These are phyloP conservation scores for Drosophila guanche DNA, from an alignment of 1,140 invertebrate genomes.

Conservation along the genomic window DNA sequence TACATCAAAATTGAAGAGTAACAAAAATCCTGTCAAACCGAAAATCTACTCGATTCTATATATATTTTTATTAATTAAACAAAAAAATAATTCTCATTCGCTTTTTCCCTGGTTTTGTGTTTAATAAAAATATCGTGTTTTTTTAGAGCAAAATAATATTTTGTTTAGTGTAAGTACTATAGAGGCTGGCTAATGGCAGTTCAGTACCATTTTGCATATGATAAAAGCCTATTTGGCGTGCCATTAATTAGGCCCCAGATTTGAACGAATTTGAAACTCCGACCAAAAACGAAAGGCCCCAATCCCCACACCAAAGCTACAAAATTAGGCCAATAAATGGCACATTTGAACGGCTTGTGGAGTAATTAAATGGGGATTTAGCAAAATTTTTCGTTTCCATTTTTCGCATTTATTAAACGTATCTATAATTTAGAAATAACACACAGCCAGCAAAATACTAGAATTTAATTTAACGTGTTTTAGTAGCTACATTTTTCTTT, in stretches of 20 bases:
- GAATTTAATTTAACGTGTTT: neutral
- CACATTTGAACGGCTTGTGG: neutral
- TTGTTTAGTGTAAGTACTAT: slow-evolving; percentile 35
- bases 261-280: slow-evolving; percentile 20
- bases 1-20: too few relatives aligned
- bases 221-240: slow-evolving; percentile 50
- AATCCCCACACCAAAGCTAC: neutral
- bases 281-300: too few relatives aligned
- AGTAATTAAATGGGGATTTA: slow-evolving; percentile 42
- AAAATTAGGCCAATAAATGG: slow-evolving; percentile 18
- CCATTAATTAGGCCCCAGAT: slow-evolving; percentile 47
- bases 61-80: too few relatives aligned
- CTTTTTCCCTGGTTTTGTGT: too few relatives aligned
- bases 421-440: too few relatives aligned
- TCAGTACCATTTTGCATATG: slow-evolving; percentile 45
- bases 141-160: slow-evolving; percentile 9
- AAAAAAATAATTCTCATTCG: too few relatives aligned
- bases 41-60: too few relatives aligned
- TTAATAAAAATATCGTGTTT: slow-evolving; percentile 15
- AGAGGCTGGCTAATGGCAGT: neutral
- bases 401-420: slow-evolving; percentile 9
- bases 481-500: slow-evolving; percentile 3
- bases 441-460: too few relatives aligned
- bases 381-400: neutral
- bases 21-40: too few relatives aligned